Base-by-base conservation (phyloP, 2,797 vertebrate species). In the Neoniphon sammara region DNA sequence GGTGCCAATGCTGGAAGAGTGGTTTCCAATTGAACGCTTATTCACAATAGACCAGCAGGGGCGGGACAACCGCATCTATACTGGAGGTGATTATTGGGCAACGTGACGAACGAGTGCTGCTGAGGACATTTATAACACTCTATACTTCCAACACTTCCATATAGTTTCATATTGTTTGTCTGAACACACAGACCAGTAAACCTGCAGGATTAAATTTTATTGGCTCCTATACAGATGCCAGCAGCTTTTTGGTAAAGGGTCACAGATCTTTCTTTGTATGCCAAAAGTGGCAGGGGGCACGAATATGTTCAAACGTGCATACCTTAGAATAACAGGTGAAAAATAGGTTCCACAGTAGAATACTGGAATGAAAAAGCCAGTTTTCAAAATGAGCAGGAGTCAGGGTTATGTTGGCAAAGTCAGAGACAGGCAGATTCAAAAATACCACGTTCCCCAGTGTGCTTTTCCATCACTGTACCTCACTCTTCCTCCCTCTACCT, bases 1-100 rank as follows among this genome's bases (percentile, higher is more conserved):
- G 87, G 88, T 88, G 85, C 87, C 88, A 79, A 73, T 61, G 81
- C 82, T 88, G 88, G 88, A 89, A 89, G 87, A 91, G 91, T 77
- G 87, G 70, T 84, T 84, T 85, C 82, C 86, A 87, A 86, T 61
- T 78, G 79, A 84, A 87, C 83, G 75, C 83, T 71, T 81, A 87
- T 78, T 69, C 86, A 86, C 89, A 81, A 81, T 86, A 78, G 76
- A 89, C 75, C 84, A 81, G 70, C 85, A 91, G 89, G 91, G 92
- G 92, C 89, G 91, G 92, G 87, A 79, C 87, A 66, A 80, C 80
- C 72, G 87, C 84, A 0, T 81, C 81, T 83, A 85, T 66, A 82
- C 69, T 82, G 85, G 79, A 66, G 84, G 20, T 59, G 80, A 80
- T 91, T 80, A 88, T 80, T 87, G 85, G 87, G 81, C 78, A 84